These are phyloP conservation scores for Taenioides sp. DNA, from an alignment of 2,797 vertebrate species.

Conservation along the genomic window DNA sequence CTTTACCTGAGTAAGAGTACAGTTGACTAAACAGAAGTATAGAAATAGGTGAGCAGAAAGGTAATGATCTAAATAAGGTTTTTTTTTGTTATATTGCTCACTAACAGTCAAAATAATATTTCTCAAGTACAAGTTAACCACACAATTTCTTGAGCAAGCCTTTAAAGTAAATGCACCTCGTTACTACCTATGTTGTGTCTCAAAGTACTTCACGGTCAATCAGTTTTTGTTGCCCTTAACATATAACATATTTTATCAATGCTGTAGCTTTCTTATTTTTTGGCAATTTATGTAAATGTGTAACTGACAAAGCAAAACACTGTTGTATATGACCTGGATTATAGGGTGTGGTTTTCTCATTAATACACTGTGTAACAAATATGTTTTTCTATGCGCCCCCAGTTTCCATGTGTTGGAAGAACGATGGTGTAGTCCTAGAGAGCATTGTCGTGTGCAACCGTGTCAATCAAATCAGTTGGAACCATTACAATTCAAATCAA, in stretches of 20 bases:
- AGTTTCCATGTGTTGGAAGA: background rate
- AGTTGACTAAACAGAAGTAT: background rate
- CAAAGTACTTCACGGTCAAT: background rate
- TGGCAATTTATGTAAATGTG: background rate
- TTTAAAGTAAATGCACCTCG: background rate
- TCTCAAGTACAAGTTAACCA: background rate
- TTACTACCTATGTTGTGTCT: background rate
- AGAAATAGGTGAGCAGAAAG: background rate
- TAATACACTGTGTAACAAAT: background rate
- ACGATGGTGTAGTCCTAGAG: background rate
- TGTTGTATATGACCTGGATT: background rate
- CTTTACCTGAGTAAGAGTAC: background rate
- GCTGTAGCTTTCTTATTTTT: background rate
- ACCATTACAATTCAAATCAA: background rate
- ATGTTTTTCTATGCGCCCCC: background rate
- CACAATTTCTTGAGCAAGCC: background rate
- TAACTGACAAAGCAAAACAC: background rate
- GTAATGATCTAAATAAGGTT: background rate
- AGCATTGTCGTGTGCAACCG: background rate
- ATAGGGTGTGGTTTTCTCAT: background rate
- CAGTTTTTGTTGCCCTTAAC: background rate
- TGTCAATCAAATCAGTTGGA: background rate
- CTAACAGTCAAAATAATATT: background rate
- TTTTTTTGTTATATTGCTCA: background rate
- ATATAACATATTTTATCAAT: background rate